A percentile compares a stretch with the other conserved stretches of the same genome.
These are phyloP conservation scores for Hyposmocoma kahamanoa DNA, from an alignment of 1,140 invertebrate species.

Conservation along the genomic window DNA sequence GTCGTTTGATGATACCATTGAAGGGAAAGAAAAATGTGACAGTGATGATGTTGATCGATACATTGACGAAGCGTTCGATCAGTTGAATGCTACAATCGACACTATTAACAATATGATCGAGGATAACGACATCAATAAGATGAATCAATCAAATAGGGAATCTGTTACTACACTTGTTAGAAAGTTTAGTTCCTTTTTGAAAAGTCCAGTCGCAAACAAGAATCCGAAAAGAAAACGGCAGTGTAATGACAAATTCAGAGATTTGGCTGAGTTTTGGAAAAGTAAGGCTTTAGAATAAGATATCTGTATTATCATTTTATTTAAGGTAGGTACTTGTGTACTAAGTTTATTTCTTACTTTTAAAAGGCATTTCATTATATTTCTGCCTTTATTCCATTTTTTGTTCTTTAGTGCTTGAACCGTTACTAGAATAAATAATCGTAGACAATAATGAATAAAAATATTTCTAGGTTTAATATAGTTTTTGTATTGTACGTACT, in stretches of 20 bases:
- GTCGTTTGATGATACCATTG: constrained; percentile 49
- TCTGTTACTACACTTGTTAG: constrained; percentile 51
- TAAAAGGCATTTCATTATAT: no score
- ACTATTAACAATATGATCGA: constrained; percentile 11
- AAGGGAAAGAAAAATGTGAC: constrained; percentile 17
- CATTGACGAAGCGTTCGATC: constrained; percentile 51
- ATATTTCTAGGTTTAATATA: no score
- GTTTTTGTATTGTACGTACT: no score
- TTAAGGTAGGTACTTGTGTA: constrained; percentile 1
- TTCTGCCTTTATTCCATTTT: no score
- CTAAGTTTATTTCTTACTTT: no score
- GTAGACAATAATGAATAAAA: no score
- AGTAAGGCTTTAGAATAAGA: constrained; percentile 26
- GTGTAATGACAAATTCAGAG: constrained; percentile 46
- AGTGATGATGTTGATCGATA: constrained; percentile 36
- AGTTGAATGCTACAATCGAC: constrained; percentile 31
- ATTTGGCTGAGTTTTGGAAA: constrained; percentile 55
- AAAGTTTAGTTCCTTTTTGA: constrained; percentile 44
- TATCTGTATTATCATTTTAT: background rate
- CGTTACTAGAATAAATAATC: no score
- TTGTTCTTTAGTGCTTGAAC: no score
- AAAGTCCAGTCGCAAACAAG: constrained; percentile 27
- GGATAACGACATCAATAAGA: constrained; percentile 9
- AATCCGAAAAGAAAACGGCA: constrained; percentile 33
- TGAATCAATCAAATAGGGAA: constrained; percentile 28